Base-by-base conservation (phyloP, 1,140 invertebrate species). In the Atta colombica region DNA sequence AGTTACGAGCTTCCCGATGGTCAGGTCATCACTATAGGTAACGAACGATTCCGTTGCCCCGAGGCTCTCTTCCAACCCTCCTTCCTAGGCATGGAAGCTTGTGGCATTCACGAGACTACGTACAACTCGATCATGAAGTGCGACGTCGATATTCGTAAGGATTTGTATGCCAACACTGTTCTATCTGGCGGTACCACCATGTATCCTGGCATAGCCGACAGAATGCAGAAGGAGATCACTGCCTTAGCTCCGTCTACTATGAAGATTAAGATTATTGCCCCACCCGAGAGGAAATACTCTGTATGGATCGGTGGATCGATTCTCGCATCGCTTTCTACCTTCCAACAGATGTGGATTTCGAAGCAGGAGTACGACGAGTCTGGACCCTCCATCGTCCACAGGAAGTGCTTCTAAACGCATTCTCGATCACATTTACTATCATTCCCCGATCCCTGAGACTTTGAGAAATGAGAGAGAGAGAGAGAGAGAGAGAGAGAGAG, bases 121-220 rank as follows among this genome's bases (percentile, higher is more conserved):
- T 99, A 98, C 97, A 99, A 99, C 96, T 98, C 98, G 90, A 99
- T 99, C 96, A 99, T 99, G 98, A 99, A 99, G 96, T 99, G 98
- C 96, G 98, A 99, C 94, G 98, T 99, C 39, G 98, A 98, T 94
- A 98, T 98, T 96, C 97, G 98, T 96, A 98, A 98, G 96, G 98
- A 99, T 96, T 96, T 99, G 96, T 99, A 99, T 95, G 98, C 98
- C 96, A 99, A 99, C 97, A 99, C 98, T 89, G 98, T 99, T 88
- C 97, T 99, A 92, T 99, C 98, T 88, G 98, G 99, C 94, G 99
- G 99, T 96, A 99, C 98, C 96, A 99, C 98, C 95, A 99, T 99
- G 98, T 99, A 98, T 96, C 98, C 98, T 77, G 98, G 98, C 28
- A 97, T 97, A 92, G 97, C 97, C 81, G 97, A 98, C 91, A 96